Evolutionary conservation across 2,797 vertebrate genomes (phyloP), one percentile per base, ranked within the genome.

Genomic region (Labeo calbasu): DNA sequence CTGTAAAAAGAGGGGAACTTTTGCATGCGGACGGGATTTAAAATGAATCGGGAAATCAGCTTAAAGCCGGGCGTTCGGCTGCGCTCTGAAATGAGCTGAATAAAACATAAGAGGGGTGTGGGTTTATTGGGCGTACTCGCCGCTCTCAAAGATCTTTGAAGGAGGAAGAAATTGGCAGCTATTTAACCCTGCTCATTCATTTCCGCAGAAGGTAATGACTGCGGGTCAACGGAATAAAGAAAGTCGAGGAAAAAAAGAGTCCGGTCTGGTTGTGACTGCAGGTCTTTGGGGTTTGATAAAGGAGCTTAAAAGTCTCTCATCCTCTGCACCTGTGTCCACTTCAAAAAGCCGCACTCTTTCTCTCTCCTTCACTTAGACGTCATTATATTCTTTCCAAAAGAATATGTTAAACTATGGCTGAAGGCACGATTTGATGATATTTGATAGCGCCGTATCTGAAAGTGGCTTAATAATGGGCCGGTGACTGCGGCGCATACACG

Each of bases 11-110:
- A 91, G 90, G 91, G 89, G 89, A 92, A 93, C 92, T 94, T 92
- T 91, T 91, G 94, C 90, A 90, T 88, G 84, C 88, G 93, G 93
- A 95, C 93, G 91, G 94, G 93, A 92, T 95, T 95, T 94, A 94
- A 95, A 95, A 90, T 92, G 91, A 87, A 88, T 90, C 86, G 91
- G 94, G 88, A 94, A 94, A 95, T 93, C 91, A 92, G 92, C 91
- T 93, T 89, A 91, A 92, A 91, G 92, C 92, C 90, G 89, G 94
- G 79, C 81, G 92, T 91, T 92, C 91, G 92, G 92, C 83, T 81
- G 89, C 91, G 91, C 93, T 92, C 93, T 94, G 94, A 95, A 95
- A 94, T 88, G 93, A 79, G 87, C 88, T 94, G 94, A 95, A 95
- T 95, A 95, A 95, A 93, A 95, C 92, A 95, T 94, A 92, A 95